Evolutionary conservation across 2,797 vertebrate genomes (phyloP), one percentile per base, ranked within the genome.

Genomic region (Crocidura indochinensis): DNA sequence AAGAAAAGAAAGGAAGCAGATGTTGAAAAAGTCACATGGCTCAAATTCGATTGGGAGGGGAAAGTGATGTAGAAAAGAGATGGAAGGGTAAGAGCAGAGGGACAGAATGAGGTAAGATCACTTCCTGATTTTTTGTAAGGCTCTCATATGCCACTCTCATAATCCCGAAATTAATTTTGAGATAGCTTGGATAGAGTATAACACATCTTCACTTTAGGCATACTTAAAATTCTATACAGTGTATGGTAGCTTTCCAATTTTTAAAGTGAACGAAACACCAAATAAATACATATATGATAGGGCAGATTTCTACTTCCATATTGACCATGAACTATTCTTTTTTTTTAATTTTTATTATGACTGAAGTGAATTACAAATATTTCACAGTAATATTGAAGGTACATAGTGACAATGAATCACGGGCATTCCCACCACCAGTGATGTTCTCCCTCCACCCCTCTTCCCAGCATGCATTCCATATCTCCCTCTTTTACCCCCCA

Each of bases 1-100:
- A 98, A 98, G 97, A 91, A 97, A 97, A 98, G 97, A 98, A 98
- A 97, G 97, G 97, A 97, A 97, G 96, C 98, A 98, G 98, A 98
- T 98, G 97, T 97, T 98, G 97, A 96, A 95, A 96, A 96, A 95
- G 92, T 97, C 96, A 96, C 93, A 72, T 97, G 0, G 0, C 76
- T 72, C 92, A 64, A 74, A 64, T 74, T 85, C 87, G 78, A 53
- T 71, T 87, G 89, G 11, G 86, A 69, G 82, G 64, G 74, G 75
- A 47, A 9, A 2, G 0, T 4, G 56, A 71, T 7, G 49, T 17
- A 62, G 68, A 65, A 65, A 12, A 72, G 73, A 81, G 80, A 65
- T 73, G 62, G 83, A 78, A 29, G 69, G 87, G 84, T 1, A 29
- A 26, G 56, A 73, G 71, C n/a, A 19, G 1, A 49, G 82, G 93